phyloP scores from a whole-genome alignment of 2,888 invertebrate species.

The Ochropleura leucogaster region DNA sequence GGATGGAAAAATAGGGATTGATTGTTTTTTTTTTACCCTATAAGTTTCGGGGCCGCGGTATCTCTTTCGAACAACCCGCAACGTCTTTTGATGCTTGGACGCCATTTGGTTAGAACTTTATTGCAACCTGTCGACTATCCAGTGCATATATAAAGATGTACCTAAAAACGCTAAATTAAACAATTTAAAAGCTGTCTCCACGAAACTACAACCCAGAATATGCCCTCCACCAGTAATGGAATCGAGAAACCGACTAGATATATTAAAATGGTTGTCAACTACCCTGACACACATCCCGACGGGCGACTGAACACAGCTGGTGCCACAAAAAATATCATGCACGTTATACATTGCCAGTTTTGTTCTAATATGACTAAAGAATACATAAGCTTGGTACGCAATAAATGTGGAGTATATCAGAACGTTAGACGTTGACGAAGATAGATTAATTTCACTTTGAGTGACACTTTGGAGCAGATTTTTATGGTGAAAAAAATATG shows the following conservation, averaged over 20 bases:
- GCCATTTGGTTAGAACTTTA: no score
- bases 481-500: constrained; percentile 46
- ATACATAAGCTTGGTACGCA: constrained; percentile 7
- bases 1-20: no score
- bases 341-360: constrained; percentile 46
- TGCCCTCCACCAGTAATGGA: constrained; percentile 51
- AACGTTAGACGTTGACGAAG: constrained; percentile 36
- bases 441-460: constrained; percentile 59
- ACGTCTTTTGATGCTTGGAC: no score
- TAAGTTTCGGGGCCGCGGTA: no score
- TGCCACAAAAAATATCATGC: constrained; percentile 42
- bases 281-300: constrained; percentile 59
- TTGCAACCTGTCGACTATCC: no score
- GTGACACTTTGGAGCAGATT: constrained; percentile 51
- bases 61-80: no score
- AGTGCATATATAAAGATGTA: no score
- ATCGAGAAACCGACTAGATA: constrained; percentile 52
- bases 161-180: neutral
- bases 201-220: constrained; percentile 49
- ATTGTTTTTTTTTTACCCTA: no score
- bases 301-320: constrained; percentile 48
- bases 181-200: neutral
- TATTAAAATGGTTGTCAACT: constrained; percentile 67
- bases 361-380: constrained; percentile 4
- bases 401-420: constrained; percentile 23